These are phyloP conservation scores for Boulengeromyrus knoepffleri DNA, from an alignment of 2,113 vertebrate genomes.

Conservation along the genomic window DNA sequence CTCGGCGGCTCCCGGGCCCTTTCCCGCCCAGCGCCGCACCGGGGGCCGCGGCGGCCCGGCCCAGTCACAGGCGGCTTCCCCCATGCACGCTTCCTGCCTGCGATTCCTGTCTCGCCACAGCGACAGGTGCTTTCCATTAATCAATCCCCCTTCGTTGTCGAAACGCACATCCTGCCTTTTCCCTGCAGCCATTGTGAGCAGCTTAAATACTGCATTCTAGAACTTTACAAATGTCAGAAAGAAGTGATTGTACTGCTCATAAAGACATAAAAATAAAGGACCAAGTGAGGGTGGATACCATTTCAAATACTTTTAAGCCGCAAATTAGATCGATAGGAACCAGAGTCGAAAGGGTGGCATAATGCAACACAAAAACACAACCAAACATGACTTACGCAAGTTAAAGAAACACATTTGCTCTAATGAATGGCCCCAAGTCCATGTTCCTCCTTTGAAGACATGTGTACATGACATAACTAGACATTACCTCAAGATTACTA, in stretches of 20 bases:
- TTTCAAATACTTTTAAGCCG: not conserved
- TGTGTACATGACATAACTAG: not conserved
- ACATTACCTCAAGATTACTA: not conserved
- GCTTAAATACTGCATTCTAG: not conserved
- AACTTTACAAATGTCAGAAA: not conserved
- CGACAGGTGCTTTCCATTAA: not conserved
- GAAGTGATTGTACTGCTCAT: not conserved
- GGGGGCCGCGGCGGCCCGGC: not conserved
- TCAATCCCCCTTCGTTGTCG: not conserved
- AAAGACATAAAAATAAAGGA: not conserved
- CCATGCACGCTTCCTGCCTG: not conserved
- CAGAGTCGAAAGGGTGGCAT: not conserved
- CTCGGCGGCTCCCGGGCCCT: not conserved
- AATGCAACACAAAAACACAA: not conserved
- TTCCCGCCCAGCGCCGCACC: not conserved
- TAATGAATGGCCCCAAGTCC: not conserved
- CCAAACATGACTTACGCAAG: not conserved
- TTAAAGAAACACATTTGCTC: not conserved
- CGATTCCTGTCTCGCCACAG: not conserved
- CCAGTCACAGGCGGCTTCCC: not conserved
- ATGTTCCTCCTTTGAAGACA: not conserved
- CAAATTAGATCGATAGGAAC: not conserved
- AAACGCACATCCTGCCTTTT: not conserved
- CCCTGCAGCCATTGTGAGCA: not conserved
- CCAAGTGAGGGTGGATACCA: not conserved